phyloP scores from a whole-genome alignment of 35 echinoderm and acorn worm species.

The Amphiura filiformis region DNA sequence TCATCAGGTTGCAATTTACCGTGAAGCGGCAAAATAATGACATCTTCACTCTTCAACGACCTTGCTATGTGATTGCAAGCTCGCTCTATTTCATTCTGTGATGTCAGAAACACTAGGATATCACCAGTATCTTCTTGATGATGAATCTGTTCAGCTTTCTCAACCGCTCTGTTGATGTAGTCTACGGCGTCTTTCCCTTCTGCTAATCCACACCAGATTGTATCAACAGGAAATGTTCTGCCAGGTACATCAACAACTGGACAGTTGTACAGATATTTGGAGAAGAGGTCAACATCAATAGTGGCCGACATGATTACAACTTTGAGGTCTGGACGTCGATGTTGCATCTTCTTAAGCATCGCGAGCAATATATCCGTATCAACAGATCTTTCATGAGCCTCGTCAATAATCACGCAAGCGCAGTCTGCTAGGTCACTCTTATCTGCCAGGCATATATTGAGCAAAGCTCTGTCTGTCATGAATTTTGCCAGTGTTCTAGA shows the following conservation, averaged over 20 bases:
- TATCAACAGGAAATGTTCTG: conserved; percentile 34
- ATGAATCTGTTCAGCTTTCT: neutral
- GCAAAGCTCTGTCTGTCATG: conserved; percentile 37
- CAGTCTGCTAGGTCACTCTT: conserved; percentile 2
- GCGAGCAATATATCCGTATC: conserved; percentile 54
- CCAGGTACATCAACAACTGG: conserved; percentile 21
- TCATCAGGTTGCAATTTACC: conserved; percentile 46
- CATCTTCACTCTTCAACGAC: neutral
- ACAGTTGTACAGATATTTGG: conserved; percentile 20
- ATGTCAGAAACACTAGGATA: conserved; percentile 48
- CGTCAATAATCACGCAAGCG: conserved; percentile 33
- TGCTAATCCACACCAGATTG: neutral
- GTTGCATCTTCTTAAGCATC: conserved; percentile 25
- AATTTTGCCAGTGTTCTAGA: conserved; percentile 21
- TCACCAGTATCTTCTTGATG: conserved; percentile 2
- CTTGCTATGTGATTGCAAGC: conserved; percentile 27
- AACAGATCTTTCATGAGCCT: conserved; percentile 51
- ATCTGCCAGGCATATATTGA: conserved; percentile 30
- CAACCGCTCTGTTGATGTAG: conserved; percentile 24
- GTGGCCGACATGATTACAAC: conserved; percentile 50
- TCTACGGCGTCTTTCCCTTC: neutral
- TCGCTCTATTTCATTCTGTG: conserved; percentile 42
- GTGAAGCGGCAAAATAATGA: conserved; percentile 31
- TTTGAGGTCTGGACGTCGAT: conserved; percentile 13
- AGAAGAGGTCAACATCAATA: conserved; percentile 34